Evolutionary conservation across 2,888 invertebrate species (phyloP).

Genomic region (Stenodema calcarata): DNA sequence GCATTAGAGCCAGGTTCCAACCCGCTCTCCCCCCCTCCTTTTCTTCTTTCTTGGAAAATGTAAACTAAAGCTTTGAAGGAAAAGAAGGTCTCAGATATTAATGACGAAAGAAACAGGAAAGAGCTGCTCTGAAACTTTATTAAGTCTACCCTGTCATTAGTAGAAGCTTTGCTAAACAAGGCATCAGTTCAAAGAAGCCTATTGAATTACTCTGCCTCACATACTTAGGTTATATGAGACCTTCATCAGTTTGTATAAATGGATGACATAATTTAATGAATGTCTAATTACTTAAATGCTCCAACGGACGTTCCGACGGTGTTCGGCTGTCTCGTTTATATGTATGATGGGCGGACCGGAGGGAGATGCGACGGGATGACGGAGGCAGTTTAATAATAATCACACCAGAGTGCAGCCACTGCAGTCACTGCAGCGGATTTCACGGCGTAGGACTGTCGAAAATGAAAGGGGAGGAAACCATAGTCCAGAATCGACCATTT

Average conservation of each 20-base stretch:
- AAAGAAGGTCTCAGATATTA: slow-evolving; percentile 44
- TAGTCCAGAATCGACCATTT: background rate
- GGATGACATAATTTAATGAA: slow-evolving; percentile 32
- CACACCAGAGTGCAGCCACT: background rate
- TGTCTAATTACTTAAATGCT: slow-evolving; percentile 29
- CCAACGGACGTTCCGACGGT: background rate
- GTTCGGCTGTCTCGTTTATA: background rate
- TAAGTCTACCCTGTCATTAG: slow-evolving; percentile 46
- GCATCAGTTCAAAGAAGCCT: slow-evolving; percentile 36
- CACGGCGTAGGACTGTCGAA: background rate
- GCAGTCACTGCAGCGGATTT: background rate
- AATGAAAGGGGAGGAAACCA: background rate
- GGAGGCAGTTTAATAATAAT: background rate
- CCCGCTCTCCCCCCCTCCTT: background rate
- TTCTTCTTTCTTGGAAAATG: background rate
- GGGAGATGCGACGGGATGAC: background rate
- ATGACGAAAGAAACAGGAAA: slow-evolving; percentile 30
- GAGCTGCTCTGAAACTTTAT: slow-evolving; percentile 23
- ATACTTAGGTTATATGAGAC: slow-evolving; percentile 34
- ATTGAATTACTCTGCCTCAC: slow-evolving; percentile 36
- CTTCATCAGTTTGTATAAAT: slow-evolving; percentile 26
- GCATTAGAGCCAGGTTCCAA: background rate
- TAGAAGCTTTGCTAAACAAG: slow-evolving; percentile 44
- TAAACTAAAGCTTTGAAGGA: slow-evolving; percentile 38
- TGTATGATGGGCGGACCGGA: background rate